phyloP scores from a whole-genome alignment of 2,888 invertebrate genomes.

The Fabriciana adippe region DNA sequence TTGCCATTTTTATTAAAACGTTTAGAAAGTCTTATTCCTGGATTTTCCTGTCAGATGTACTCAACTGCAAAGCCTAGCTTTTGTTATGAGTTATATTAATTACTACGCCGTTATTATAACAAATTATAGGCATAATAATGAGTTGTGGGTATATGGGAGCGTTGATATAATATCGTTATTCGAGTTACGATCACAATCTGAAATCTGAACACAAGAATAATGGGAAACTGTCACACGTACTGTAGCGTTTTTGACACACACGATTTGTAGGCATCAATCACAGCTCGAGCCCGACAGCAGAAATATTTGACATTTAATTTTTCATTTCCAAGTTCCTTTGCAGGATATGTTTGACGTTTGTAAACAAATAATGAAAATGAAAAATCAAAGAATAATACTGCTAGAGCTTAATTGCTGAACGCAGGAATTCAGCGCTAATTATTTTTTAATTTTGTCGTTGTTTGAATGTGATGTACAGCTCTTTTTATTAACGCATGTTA shows the following conservation, averaged over 20 bases:
- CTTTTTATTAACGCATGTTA: too few species aligned
- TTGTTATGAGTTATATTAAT: too few species aligned
- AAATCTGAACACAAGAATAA: slow-evolving; percentile 37
- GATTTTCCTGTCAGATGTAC: too few species aligned
- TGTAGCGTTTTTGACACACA: slow-evolving; percentile 39
- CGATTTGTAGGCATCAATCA: slow-evolving; percentile 44
- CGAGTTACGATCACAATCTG: slow-evolving; percentile 20
- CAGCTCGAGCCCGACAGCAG: slow-evolving; percentile 32
- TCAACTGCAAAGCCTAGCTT: too few species aligned
- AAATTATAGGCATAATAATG: slow-evolving; percentile 14
- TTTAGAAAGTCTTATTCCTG: too few species aligned
- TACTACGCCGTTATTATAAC: not conserved
- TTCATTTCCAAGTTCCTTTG: slow-evolving; percentile 24
- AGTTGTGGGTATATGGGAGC: slow-evolving; percentile 1
- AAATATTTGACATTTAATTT: slow-evolving; percentile 43
- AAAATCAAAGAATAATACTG: not conserved
- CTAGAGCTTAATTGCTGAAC: too few species aligned
- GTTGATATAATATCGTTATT: slow-evolving; percentile 15
- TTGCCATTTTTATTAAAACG: too few species aligned
- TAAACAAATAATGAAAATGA: not conserved
- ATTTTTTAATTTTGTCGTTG: too few species aligned
- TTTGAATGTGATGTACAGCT: too few species aligned
- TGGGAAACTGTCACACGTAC: slow-evolving; percentile 36
- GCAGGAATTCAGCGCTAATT: too few species aligned
- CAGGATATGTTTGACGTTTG: slow-evolving; percentile 19